Evolutionary conservation across 2,113 vertebrate genomes (phyloP), one percentile per base, ranked within the genome.

Genomic region (Apodemus sylvaticus): DNA sequence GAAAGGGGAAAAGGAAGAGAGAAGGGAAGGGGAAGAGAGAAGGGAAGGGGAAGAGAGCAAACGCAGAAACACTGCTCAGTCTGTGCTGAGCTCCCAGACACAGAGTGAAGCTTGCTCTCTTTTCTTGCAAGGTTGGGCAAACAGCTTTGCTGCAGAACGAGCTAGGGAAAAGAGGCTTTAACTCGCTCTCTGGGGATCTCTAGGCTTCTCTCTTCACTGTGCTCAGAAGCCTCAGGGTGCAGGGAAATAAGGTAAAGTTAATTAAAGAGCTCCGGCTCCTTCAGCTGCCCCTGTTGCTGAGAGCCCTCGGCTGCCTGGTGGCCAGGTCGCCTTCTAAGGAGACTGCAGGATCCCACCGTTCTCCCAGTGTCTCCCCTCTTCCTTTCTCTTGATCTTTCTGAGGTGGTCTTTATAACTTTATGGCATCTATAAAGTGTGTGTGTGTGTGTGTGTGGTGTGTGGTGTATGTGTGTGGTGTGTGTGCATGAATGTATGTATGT

Each of bases 161-260:
- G 62, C 70, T 58, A 0, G 68, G 60, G 83, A 78, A 64, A 79
- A 4, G 20, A 78, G 77, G 42, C 86, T 95, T 31, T 78, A 19
- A 70, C 71, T 70, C 42, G 53, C 64, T 7, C 96, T 96, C 95
- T 70, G 73, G 93, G 83, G 96, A 95, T 93, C 88, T 62, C 86
- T 60, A 62, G 68, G 77, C 89, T 93, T 70, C 89, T 70, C 0
- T 94, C 76, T 70, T 91, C 71, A 0, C 20, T 22, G 95, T 58
- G 92, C 94, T 82, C n/a, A 1, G 86, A 66, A 92, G 96, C 96
- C 97, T 96, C 73, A 0, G 93, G 96, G 92, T 22, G 36, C 62
- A 79, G 74, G 58, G 71, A 94, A 95, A 29, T 78, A 13, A 29
- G 85, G 55, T 26, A n/a, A 79, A 88, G 91, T 96, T 97, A 96